Percentiles rank a stretch among this genome's conserved stretches.
phyloP scores from a whole-genome alignment of 35 echinoderm and acorn worm genomes.

The Holothuria glaberrima region DNA sequence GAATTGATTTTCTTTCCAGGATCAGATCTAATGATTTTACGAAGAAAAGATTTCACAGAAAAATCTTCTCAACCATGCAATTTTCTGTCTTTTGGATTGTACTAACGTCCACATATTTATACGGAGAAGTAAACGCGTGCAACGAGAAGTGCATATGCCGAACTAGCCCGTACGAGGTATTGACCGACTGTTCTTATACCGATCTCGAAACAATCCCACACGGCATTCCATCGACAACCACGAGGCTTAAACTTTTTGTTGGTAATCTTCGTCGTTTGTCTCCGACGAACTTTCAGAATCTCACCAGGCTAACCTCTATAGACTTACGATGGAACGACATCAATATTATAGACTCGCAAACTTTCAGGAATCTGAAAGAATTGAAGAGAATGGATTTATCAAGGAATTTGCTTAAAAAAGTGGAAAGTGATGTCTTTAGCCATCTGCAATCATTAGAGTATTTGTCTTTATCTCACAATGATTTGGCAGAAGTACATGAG shows the following conservation, averaged over 20 bases:
- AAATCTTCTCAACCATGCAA: too few relatives aligned
- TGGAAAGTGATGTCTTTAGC: not conserved
- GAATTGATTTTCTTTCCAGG: too few relatives aligned
- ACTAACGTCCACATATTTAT: too few relatives aligned
- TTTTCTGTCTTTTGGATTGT: too few relatives aligned
- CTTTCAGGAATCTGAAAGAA: slow-evolving; percentile 9
- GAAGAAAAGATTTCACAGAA: too few relatives aligned
- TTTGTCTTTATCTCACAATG: slow-evolving; percentile 15
- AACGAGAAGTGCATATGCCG: too few relatives aligned
- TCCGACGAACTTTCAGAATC: not conserved
- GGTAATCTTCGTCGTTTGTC: slow-evolving; percentile 2
- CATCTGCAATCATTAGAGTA: not conserved
- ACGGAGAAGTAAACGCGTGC: too few relatives aligned
- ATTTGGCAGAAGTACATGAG: not conserved
- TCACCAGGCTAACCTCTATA: slow-evolving; percentile 2
- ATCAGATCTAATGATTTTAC: too few relatives aligned
- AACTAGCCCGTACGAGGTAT: not conserved
- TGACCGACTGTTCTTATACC: slow-evolving; percentile 8
- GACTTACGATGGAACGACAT: slow-evolving; percentile 43
- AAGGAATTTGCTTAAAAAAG: not conserved
- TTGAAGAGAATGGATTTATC: slow-evolving; percentile 25
- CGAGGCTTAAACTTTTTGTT: slow-evolving; percentile 23
- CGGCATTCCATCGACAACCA: not conserved
- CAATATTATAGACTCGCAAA: not conserved
- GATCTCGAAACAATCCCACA: not conserved